These are phyloP conservation scores for Sinotaia quadrata DNA, from an alignment of 2,888 invertebrate genomes.

Conservation along the genomic window DNA sequence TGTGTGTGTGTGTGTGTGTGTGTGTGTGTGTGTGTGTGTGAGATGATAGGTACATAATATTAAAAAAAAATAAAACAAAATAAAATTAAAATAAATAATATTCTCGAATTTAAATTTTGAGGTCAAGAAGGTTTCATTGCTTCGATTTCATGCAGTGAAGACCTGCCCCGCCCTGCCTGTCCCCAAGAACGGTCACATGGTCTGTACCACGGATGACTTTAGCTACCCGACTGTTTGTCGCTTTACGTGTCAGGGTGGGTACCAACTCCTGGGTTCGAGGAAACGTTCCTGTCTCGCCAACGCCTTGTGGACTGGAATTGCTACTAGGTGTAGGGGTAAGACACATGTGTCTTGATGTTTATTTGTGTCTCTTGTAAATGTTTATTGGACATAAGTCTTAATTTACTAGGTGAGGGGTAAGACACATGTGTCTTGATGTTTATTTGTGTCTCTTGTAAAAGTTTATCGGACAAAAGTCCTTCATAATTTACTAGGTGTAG, in stretches of 20 bases:
- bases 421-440: neutral
- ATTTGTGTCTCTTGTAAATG: neutral
- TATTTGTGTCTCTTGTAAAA: neutral
- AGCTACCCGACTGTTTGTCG: conserved; percentile 79
- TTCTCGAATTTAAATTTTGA: too few relatives aligned
- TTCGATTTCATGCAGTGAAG: conserved; percentile 75
- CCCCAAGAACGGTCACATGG: conserved; percentile 77
- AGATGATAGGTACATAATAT: too few relatives aligned
- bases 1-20: too few relatives aligned
- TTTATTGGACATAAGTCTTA: too few relatives aligned
- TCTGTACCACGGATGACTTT: conserved; percentile 72
- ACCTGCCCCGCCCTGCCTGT: conserved; percentile 76
- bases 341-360: neutral
- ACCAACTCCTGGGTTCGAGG: conserved; percentile 78
- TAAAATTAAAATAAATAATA: neutral
- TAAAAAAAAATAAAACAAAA: too few relatives aligned
- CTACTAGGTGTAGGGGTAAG: conserved; percentile 79
- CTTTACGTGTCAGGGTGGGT: conserved; percentile 79
- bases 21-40: too few relatives aligned
- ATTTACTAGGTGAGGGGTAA: too few relatives aligned
- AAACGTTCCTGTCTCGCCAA: conserved; percentile 79
- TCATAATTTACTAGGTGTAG: conserved; percentile 79
- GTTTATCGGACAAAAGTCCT: too few relatives aligned
- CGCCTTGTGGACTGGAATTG: conserved; percentile 81
- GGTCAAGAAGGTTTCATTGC: neutral